Conservation (phyloP, 2,113 vertebrate species). For the Mixornis gularis region DNA sequence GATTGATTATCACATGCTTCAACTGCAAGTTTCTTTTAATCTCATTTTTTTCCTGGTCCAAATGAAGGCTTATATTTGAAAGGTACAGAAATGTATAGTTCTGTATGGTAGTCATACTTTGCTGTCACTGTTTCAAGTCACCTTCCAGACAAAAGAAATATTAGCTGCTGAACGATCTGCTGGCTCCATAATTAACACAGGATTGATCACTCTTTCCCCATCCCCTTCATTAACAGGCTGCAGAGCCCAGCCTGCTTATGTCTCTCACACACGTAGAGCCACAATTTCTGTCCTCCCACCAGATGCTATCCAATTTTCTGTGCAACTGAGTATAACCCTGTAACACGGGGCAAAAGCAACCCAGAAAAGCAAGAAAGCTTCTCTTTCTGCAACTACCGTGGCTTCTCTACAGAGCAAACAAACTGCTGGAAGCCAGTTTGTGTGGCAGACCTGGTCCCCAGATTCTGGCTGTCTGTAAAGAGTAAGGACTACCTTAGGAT, state of each 20-base stretch:
- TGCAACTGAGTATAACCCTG: not conserved
- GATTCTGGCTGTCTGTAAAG: not conserved
- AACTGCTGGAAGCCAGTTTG: not conserved
- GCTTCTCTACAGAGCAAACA: not conserved
- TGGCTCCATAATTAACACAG: not conserved
- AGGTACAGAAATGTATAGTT: not conserved
- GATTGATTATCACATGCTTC: not conserved
- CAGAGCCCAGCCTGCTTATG: not conserved
- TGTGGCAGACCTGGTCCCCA: not conserved
- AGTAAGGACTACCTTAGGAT: not conserved
- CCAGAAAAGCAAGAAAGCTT: not conserved
- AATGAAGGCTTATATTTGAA: not conserved
- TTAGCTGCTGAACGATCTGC: not conserved
- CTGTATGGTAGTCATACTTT: not conserved
- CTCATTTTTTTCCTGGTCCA: not conserved
- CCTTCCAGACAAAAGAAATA: conserved; percentile 1
- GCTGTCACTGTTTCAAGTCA: not conserved
- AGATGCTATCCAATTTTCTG: not conserved
- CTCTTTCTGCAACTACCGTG: not conserved
- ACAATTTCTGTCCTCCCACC: not conserved
- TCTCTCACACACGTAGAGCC: not conserved
- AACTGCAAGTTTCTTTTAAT: conserved; percentile 26
- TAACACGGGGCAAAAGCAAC: not conserved
- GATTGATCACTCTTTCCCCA: not conserved
- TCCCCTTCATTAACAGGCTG: not conserved